Evolutionary conservation across 1,140 invertebrate species (phyloP).

Genomic region (Scaptomyza montana): DNA sequence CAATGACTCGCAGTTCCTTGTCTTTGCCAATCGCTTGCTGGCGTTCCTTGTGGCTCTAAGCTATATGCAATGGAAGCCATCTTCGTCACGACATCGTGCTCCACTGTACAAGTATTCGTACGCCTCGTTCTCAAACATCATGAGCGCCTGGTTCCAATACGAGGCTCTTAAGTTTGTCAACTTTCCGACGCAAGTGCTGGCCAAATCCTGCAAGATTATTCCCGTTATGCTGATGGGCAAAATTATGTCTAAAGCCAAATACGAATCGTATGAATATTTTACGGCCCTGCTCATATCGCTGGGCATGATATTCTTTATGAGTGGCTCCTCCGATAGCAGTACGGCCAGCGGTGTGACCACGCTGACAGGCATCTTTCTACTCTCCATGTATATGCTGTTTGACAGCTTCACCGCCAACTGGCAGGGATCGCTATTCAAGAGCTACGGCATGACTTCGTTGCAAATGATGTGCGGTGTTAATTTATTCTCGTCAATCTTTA

Average conservation of each 20-base stretch:
- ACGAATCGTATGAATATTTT: slow-evolving; percentile 96
- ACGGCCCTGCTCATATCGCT: slow-evolving; percentile 95
- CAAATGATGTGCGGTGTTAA: slow-evolving; percentile 99
- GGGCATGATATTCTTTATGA: slow-evolving; percentile 96
- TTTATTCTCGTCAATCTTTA: slow-evolving; percentile 96
- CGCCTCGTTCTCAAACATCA: slow-evolving; percentile 98
- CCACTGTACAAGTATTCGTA: slow-evolving; percentile 98
- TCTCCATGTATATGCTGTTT: slow-evolving; percentile 95
- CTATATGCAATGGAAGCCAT: slow-evolving; percentile 84
- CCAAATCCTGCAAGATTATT: slow-evolving; percentile 97
- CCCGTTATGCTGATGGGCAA: slow-evolving; percentile 99
- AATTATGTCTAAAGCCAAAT: slow-evolving; percentile 93
- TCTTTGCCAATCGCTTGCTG: slow-evolving; percentile 96
- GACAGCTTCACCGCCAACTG: slow-evolving; percentile 99
- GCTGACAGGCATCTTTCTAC: slow-evolving; percentile 93
- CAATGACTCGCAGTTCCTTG: slow-evolving; percentile 96
- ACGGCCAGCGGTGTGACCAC: slow-evolving; percentile 89
- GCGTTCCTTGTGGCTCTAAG: slow-evolving; percentile 90
- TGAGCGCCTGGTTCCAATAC: slow-evolving; percentile 99
- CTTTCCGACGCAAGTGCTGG: slow-evolving; percentile 98
- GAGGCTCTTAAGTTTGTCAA: slow-evolving; percentile 99
- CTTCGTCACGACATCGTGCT: slow-evolving; percentile 90
- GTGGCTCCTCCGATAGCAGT: slow-evolving; percentile 87
- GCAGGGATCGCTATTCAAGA: slow-evolving; percentile 95
- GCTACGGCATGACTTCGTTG: slow-evolving; percentile 92